Conservation (phyloP, 2,113 vertebrate genomes). For the Neolamprologus kungweensis region DNA sequence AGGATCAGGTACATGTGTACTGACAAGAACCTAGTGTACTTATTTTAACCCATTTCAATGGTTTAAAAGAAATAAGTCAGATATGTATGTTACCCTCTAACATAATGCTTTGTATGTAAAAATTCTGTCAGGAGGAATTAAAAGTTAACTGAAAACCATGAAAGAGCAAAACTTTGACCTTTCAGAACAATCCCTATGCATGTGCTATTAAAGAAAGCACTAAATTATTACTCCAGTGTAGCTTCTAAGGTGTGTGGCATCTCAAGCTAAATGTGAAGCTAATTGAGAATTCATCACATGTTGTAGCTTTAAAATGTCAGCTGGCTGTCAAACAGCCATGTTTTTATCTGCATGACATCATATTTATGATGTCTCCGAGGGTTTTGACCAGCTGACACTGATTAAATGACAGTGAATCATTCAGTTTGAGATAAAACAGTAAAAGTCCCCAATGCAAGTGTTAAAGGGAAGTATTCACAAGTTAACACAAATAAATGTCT, state of each 20-base stretch:
- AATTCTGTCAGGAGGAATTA: background rate
- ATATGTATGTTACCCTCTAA: background rate
- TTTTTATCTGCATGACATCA: background rate
- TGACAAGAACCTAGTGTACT: background rate
- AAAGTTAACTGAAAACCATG: background rate
- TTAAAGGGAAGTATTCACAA: background rate
- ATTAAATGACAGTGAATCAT: background rate
- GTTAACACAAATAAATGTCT: background rate
- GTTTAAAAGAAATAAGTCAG: background rate
- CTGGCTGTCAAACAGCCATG: background rate
- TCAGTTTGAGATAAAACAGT: background rate
- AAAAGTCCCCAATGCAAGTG: background rate
- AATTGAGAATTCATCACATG: constrained; percentile 21
- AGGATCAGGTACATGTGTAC: background rate
- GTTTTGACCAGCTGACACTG: background rate
- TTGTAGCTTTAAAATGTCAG: background rate
- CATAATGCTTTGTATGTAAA: background rate
- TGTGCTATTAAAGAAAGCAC: background rate
- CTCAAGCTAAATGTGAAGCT: constrained; percentile 12
- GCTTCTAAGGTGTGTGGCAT: background rate
- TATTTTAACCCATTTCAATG: background rate
- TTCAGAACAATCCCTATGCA: background rate
- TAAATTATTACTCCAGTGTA: background rate
- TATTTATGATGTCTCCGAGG: background rate
- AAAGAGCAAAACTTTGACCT: background rate